A percentile compares a stretch with the other conserved stretches of the same genome.
phyloP scores from a whole-genome alignment of 2,113 vertebrate species.

The Corythornis madagascariensis region DNA sequence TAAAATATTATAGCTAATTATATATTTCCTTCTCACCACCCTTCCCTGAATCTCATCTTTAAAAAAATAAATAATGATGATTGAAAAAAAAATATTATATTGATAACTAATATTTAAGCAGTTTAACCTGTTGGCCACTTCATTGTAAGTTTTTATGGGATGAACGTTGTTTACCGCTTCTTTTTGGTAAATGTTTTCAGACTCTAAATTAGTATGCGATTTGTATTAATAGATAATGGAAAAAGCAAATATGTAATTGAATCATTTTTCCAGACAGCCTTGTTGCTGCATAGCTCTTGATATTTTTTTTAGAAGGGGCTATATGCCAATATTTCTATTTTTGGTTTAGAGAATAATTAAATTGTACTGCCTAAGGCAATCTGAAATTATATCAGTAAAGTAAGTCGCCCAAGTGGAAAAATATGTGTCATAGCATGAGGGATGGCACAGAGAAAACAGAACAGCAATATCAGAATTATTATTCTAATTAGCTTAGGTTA shows the following conservation, averaged over 20 bases:
- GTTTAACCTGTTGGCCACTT: not conserved
- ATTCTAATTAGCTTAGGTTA: not conserved
- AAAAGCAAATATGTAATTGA: not conserved
- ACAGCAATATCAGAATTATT: not conserved
- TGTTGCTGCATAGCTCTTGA: not conserved
- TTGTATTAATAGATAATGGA: not conserved
- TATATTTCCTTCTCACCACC: not conserved
- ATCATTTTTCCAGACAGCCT: not conserved
- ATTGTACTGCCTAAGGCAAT: not conserved
- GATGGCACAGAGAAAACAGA: not conserved
- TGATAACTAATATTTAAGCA: not conserved
- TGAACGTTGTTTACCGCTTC: not conserved
- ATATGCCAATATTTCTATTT: not conserved
- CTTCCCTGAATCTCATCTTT: not conserved
- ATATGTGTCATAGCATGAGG: not conserved
- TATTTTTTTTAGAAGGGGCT: not conserved
- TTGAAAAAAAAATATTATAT: not conserved
- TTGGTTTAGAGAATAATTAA: constrained; percentile 8
- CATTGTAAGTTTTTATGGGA: not conserved
- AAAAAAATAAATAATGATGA: not conserved
- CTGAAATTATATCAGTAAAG: not conserved
- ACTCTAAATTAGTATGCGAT: not conserved
- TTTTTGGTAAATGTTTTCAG: not conserved
- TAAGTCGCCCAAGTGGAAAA: not conserved
- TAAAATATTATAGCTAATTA: not conserved